Conservation (phyloP, 2,113 vertebrate genomes). For the Equus przewalskii region DNA sequence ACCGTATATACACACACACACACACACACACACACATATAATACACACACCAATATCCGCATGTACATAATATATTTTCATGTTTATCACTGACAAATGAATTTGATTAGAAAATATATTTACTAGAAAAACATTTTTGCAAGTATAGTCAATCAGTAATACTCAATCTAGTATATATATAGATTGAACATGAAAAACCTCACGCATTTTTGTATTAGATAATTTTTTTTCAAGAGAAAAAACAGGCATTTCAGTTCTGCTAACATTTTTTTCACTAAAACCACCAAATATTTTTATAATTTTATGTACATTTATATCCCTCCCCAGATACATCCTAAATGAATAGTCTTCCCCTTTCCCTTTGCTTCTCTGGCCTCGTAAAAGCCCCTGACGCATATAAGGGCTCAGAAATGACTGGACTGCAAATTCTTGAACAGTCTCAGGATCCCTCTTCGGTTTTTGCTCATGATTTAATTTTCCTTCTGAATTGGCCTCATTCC, state of each 20-base stretch:
- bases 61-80: neutral
- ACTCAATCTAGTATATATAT: neutral
- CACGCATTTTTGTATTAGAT: neutral
- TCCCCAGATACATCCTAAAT: slow-evolving; percentile 25
- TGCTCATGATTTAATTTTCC: slow-evolving; percentile 23
- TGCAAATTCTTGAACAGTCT: neutral
- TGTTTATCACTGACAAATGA: slow-evolving; percentile 13
- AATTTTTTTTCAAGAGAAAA: slow-evolving; percentile 25
- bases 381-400: neutral
- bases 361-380: slow-evolving; percentile 27
- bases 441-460: neutral
- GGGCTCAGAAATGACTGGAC: neutral
- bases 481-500: neutral
- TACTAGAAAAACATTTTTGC: slow-evolving; percentile 35
- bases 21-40: neutral
- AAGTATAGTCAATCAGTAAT: neutral
- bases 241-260: neutral
- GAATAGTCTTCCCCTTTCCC: neutral
- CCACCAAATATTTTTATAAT: neutral
- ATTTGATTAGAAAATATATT: slow-evolving; percentile 19
- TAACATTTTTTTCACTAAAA: slow-evolving; percentile 7
- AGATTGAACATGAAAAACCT: neutral
- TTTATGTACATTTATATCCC: neutral
- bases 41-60: neutral
- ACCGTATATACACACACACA: neutral